These are phyloP conservation scores for Solea senegalensis DNA, from an alignment of 2,113 vertebrate genomes.

Conservation along the genomic window DNA sequence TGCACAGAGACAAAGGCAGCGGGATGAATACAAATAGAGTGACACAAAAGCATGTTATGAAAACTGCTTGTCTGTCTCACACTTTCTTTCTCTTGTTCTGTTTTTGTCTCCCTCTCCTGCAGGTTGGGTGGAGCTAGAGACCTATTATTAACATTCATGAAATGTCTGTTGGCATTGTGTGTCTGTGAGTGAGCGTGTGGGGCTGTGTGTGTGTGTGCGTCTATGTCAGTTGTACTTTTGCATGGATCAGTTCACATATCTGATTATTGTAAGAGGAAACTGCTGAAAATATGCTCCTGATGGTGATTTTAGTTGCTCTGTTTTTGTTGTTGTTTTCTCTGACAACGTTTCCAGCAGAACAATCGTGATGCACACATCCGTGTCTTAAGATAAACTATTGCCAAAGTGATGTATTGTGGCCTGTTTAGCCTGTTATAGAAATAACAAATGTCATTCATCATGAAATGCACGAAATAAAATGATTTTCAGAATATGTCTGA, in stretches of 20 bases:
- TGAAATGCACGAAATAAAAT: slow-evolving; percentile 59
- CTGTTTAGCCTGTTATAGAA: slow-evolving; percentile 24
- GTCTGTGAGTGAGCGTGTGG: slow-evolving; percentile 9
- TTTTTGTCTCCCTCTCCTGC: slow-evolving; percentile 62
- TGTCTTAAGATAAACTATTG: slow-evolving; percentile 42
- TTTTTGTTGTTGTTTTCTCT: slow-evolving; percentile 42
- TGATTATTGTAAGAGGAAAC: slow-evolving; percentile 61
- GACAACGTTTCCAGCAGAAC: slow-evolving; percentile 50
- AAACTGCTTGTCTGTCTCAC: slow-evolving; percentile 52
- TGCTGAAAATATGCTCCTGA: slow-evolving; percentile 64
- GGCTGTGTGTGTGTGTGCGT: slow-evolving; percentile 14
- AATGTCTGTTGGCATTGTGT: slow-evolving; percentile 46
- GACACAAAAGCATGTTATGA: slow-evolving; percentile 62
- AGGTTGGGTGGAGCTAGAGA: slow-evolving; percentile 89
- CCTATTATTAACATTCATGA: slow-evolving; percentile 84
- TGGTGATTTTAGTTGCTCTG: slow-evolving; percentile 29
- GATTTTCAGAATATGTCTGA: neutral
- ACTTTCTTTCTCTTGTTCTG: slow-evolving; percentile 39
- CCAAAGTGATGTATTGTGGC: slow-evolving; percentile 32
- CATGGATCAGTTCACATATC: slow-evolving; percentile 72
- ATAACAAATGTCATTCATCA: slow-evolving; percentile 26
- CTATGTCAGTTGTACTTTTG: slow-evolving; percentile 59
- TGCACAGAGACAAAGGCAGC: slow-evolving; percentile 55
- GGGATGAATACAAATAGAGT: slow-evolving; percentile 69
- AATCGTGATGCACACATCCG: slow-evolving; percentile 27